A percentile compares a stretch with the other conserved stretches of the same genome.
Evolutionary conservation across 2,797 vertebrate genomes (phyloP).

Genomic region (Myotis planiceps): DNA sequence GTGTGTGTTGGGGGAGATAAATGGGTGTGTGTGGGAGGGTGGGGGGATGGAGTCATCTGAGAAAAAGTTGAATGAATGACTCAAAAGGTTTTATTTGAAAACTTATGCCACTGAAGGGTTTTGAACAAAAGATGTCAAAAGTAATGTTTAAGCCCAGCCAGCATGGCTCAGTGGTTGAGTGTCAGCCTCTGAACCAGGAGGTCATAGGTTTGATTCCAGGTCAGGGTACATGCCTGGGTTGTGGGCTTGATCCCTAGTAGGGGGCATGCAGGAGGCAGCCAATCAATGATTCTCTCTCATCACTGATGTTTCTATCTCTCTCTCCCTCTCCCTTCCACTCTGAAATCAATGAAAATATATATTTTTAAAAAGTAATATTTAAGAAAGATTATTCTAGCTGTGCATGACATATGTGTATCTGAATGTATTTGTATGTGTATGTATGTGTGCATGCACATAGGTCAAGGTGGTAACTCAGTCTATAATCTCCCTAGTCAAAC

Average conservation of each 20-base stretch:
- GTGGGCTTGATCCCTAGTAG: too few species aligned
- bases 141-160: background rate
- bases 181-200: too few species aligned
- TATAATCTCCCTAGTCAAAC: background rate
- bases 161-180: too few species aligned
- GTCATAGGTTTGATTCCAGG: too few species aligned
- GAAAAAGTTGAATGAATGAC: background rate
- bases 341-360: too few species aligned
- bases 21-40: background rate
- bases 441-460: background rate
- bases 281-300: too few species aligned
- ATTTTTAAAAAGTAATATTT: background rate
- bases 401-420: background rate
- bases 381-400: background rate
- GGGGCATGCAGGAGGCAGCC: too few species aligned
- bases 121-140: background rate
- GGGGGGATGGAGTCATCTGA: background rate
- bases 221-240: too few species aligned
- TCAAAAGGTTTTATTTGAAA: conserved; percentile 11
- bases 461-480: background rate
- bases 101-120: background rate
- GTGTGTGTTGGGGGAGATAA: background rate
- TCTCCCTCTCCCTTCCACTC: too few species aligned
- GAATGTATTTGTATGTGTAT: background rate
- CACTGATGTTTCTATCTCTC: too few species aligned